A percentile compares a stretch with the other conserved stretches of the same genome.
phyloP scores from a whole-genome alignment of 2,113 vertebrate species.

The Ranitomeya variabilis region DNA sequence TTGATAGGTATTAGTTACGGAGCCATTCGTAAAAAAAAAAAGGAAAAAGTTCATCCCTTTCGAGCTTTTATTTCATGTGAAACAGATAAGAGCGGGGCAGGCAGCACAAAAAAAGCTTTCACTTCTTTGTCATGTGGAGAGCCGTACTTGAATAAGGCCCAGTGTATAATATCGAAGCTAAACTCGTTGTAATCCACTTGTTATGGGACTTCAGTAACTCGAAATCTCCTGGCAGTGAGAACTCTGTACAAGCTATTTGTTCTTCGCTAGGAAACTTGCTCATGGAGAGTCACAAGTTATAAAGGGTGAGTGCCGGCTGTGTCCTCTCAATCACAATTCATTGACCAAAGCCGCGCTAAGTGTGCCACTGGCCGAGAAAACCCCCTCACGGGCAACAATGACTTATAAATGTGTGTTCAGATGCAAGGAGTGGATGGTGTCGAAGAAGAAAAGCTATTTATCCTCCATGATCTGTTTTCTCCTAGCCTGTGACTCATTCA shows the following conservation, averaged over 20 bases:
- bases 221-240: slow-evolving; percentile 44
- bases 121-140: slow-evolving; percentile 47
- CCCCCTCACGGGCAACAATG: slow-evolving; percentile 24
- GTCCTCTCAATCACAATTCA: background rate
- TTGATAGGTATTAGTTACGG: slow-evolving; percentile 48
- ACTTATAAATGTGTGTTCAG: slow-evolving; percentile 41
- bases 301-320: background rate
- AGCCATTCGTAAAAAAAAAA: slow-evolving; percentile 29
- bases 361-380: slow-evolving; percentile 34
- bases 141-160: slow-evolving; percentile 34
- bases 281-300: slow-evolving; percentile 29
- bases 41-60: background rate
- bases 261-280: slow-evolving; percentile 7
- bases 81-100: slow-evolving; percentile 46
- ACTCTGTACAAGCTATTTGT: slow-evolving; percentile 33
- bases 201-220: slow-evolving; percentile 6
- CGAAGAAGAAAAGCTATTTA: slow-evolving; percentile 29
- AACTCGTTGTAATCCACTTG: slow-evolving; percentile 41
- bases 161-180: slow-evolving; percentile 29
- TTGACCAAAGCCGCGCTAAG: background rate
- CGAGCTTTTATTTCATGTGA: slow-evolving; percentile 51
- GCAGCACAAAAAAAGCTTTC: slow-evolving; percentile 49
- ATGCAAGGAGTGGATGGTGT: slow-evolving; percentile 38
- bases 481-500: slow-evolving; percentile 9
- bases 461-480: slow-evolving; percentile 10